A percentile compares a stretch with the other conserved stretches of the same genome.
Evolutionary conservation across 1,140 invertebrate genomes (phyloP).

Genomic region (Scaptomyza hsui): DNA sequence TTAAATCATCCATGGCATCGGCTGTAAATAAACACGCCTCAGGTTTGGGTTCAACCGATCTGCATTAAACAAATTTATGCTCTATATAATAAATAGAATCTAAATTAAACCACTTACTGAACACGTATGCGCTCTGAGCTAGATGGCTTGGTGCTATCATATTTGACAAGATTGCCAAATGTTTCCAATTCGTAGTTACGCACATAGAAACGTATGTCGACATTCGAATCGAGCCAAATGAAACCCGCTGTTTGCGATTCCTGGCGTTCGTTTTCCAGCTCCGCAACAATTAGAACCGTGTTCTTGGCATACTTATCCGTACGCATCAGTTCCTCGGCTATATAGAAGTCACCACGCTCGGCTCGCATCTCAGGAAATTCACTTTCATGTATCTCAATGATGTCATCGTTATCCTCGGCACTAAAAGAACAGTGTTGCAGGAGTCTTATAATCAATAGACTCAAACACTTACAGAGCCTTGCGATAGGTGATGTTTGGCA

Average conservation of each 20-base stretch:
- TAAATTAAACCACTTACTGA: constrained; percentile 37
- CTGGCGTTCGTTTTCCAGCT: constrained; percentile 27
- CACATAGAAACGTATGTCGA: constrained; percentile 49
- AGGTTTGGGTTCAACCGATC: constrained; percentile 36
- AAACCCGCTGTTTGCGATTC: constrained; percentile 49
- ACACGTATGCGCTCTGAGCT: constrained; percentile 28
- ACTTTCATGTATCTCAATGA: constrained; percentile 57
- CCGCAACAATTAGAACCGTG: constrained; percentile 56
- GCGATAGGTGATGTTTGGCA: constrained; percentile 60
- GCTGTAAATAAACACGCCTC: constrained; percentile 45
- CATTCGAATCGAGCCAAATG: constrained; percentile 60
- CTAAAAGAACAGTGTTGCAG: constrained; percentile 27
- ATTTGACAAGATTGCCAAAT: constrained; percentile 64
- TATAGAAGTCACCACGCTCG: constrained; percentile 68
- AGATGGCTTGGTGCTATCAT: background rate
- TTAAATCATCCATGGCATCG: constrained; percentile 46
- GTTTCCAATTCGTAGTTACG: constrained; percentile 55
- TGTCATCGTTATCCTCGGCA: constrained; percentile 74
- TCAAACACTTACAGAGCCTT: constrained; percentile 60
- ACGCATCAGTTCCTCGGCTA: constrained; percentile 66
- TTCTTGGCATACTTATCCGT: constrained; percentile 17
- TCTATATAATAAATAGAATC: too few species aligned
- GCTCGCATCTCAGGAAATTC: constrained; percentile 57
- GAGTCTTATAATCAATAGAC: background rate
- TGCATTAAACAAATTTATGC: too few species aligned